These are phyloP conservation scores for Eupeodes latifasciatus DNA, from an alignment of 2,888 invertebrate species.

Conservation along the genomic window DNA sequence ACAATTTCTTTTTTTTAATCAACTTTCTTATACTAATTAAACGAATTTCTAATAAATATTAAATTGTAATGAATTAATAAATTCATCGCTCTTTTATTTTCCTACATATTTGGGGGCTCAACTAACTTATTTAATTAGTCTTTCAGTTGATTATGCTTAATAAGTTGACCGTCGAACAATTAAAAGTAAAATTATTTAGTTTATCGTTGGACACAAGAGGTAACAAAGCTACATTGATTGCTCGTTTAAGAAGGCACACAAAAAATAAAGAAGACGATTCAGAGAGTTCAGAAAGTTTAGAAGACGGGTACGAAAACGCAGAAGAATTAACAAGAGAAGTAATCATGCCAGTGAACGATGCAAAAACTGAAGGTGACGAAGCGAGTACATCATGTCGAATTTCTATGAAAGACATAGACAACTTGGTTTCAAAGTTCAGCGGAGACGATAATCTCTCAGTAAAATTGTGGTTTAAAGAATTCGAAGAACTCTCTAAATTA, in stretches of 20 bases:
- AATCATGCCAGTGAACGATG: no score
- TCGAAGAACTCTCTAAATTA: not conserved
- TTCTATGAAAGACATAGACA: conserved; percentile 12
- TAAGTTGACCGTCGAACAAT: not conserved
- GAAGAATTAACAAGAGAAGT: no score
- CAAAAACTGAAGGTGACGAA: no score
- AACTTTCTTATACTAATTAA: no score
- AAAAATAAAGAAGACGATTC: no score
- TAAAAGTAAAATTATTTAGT: not conserved
- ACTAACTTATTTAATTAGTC: not conserved
- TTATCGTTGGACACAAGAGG: not conserved
- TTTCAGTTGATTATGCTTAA: not conserved
- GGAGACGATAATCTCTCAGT: conserved; percentile 11
- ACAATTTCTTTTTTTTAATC: no score
- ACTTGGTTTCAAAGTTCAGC: conserved; percentile 19
- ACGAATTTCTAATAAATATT: no score
- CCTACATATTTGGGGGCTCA: not conserved
- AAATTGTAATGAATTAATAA: no score
- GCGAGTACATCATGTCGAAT: not conserved
- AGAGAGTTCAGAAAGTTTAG: no score
- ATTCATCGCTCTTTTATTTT: not conserved
- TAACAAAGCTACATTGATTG: not conserved
- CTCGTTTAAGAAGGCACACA: no score
- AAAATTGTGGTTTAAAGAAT: not conserved
- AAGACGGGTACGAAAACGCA: no score